Percentiles rank a stretch among this genome's conserved stretches.
phyloP scores from a whole-genome alignment of 2,888 invertebrate genomes.

The Cheilosia grossa region DNA sequence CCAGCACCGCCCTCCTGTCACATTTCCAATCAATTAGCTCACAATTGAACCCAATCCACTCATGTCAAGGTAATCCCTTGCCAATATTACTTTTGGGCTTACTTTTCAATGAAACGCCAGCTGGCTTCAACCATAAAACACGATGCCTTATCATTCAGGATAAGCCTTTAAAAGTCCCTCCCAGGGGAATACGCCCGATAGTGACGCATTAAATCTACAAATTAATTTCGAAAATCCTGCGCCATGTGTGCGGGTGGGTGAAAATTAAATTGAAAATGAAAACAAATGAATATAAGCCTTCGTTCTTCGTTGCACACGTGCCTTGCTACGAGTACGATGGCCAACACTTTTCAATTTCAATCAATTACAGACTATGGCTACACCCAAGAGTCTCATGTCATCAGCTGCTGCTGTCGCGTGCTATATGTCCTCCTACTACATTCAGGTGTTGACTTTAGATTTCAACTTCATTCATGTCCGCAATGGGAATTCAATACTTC shows the following conservation, averaged over 20 bases:
- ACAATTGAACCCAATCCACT: neutral
- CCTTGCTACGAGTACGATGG: neutral
- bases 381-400: conserved; percentile 42
- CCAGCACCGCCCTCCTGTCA: conserved; percentile 4
- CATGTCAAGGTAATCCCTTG: conserved; percentile 41
- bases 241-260: neutral
- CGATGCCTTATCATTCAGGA: conserved; percentile 5
- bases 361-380: conserved; percentile 46
- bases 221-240: conserved; percentile 60
- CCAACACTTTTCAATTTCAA: conserved; percentile 53
- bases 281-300: conserved; percentile 29
- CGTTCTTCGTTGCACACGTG: conserved; percentile 31
- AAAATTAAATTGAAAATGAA: conserved; percentile 60
- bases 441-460: conserved; percentile 56
- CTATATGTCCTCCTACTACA: neutral
- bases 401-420: conserved; percentile 26
- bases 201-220: conserved; percentile 58
- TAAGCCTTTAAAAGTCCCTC: conserved; percentile 50
- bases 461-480: conserved; percentile 72
- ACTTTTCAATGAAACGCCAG: conserved; percentile 50
- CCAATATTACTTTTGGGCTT: conserved; percentile 34
- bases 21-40: conserved; percentile 56
- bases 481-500: conserved; percentile 65
- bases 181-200: conserved; percentile 40
- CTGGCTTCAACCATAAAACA: neutral